These are phyloP conservation scores for Anticlea derivata DNA, from an alignment of 2,888 invertebrate genomes.

Conservation along the genomic window DNA sequence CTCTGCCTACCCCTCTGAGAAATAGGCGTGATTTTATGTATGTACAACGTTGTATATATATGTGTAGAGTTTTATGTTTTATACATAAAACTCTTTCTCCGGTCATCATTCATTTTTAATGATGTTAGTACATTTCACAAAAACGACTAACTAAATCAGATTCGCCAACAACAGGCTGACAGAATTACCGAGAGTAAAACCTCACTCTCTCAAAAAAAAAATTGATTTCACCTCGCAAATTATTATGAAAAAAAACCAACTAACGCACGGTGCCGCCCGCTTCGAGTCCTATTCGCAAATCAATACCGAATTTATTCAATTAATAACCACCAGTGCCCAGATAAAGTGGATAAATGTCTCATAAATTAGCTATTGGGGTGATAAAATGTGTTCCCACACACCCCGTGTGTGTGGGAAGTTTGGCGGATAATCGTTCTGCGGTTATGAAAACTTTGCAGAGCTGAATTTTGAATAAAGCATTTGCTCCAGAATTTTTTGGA, in stretches of 20 bases:
- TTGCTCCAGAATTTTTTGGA: not conserved
- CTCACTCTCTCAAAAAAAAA: too few relatives aligned
- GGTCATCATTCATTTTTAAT: too few relatives aligned
- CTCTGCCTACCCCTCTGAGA: too few relatives aligned
- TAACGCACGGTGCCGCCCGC: conserved; percentile 26
- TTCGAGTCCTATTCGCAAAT: conserved; percentile 37
- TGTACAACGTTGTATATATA: too few relatives aligned
- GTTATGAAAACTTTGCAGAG: conserved; percentile 16
- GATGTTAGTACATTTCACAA: too few relatives aligned
- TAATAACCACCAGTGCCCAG: conserved; percentile 43
- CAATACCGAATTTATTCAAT: conserved; percentile 49
- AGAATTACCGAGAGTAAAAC: not conserved
- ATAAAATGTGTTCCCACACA: conserved; percentile 41
- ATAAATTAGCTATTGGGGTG: conserved; percentile 48
- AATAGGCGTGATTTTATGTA: too few relatives aligned
- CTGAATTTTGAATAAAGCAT: not conserved
- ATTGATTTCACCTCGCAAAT: conserved; percentile 3
- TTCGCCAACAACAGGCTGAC: conserved; percentile 2
- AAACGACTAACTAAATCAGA: conserved; percentile 5
- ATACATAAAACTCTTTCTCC: too few relatives aligned
- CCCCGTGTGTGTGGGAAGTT: conserved; percentile 21
- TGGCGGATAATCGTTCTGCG: conserved; percentile 25
- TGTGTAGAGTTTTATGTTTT: too few relatives aligned
- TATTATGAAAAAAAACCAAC: conserved; percentile 39
- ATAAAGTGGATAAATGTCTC: conserved; percentile 50